Conservation (phyloP, 2,113 vertebrate genomes). For the Ptilorrhoa leucosticta region DNA sequence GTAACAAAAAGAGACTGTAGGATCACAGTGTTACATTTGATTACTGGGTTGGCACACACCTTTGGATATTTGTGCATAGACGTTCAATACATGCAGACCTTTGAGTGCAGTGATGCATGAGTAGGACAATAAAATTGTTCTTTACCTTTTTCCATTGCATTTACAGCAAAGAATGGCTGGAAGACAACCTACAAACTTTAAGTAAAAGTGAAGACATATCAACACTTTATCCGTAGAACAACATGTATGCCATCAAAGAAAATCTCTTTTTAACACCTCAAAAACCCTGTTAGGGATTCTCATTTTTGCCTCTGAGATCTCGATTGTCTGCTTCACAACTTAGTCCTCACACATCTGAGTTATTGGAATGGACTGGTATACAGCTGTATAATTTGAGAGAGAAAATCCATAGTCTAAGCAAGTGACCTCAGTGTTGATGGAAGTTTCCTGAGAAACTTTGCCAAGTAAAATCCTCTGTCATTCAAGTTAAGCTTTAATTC, state of each 20-base stretch:
- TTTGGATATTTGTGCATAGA: not conserved
- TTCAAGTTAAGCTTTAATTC: not conserved
- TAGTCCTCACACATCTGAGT: not conserved
- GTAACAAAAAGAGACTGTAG: not conserved
- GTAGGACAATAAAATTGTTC: not conserved
- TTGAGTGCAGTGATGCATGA: not conserved
- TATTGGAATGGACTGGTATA: slow-evolving; percentile 10
- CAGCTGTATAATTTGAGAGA: slow-evolving; percentile 12
- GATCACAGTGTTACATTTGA: not conserved
- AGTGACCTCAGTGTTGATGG: not conserved
- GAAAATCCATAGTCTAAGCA: slow-evolving; percentile 8
- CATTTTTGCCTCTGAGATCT: slow-evolving; percentile 41
- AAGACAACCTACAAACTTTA: not conserved
- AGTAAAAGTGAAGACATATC: not conserved
- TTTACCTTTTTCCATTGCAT: not conserved
- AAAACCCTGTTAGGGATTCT: slow-evolving; percentile 28
- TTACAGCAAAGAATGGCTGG: not conserved
- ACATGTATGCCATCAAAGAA: slow-evolving; percentile 18
- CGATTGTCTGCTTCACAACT: slow-evolving; percentile 25
- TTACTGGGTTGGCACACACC: not conserved
- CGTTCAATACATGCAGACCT: not conserved
- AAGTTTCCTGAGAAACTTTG: slow-evolving; percentile 21
- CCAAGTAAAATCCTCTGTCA: not conserved
- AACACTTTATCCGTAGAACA: slow-evolving; percentile 17
- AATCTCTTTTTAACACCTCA: slow-evolving; percentile 44